Base-by-base conservation (phyloP, 2,888 invertebrate genomes). In the Stomorhina lunata region DNA sequence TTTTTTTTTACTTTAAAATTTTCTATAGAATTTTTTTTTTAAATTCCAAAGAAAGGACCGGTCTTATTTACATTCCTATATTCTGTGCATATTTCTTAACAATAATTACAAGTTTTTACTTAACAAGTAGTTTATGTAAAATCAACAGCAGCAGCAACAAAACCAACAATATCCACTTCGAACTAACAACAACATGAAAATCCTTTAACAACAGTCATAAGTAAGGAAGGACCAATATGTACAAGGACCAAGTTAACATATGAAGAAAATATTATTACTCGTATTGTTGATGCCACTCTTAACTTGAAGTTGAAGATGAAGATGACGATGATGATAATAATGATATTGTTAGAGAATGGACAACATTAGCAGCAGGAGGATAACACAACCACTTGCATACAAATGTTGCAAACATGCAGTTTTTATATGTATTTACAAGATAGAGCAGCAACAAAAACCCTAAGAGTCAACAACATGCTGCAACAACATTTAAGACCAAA, bases 41-140 rank as follows among this genome's bases (percentile, higher is more conserved):
- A n/a, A n/a, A n/a, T n/a, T n/a, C n/a, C n/a, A n/a, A n/a, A n/a
- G n/a, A n/a, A n/a, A n/a, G n/a, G n/a, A n/a, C n/a, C n/a, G n/a
- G n/a, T n/a, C n/a, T n/a, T n/a, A n/a, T n/a, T n/a, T n/a, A n/a
- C n/a, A n/a, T n/a, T n/a, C n/a, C n/a, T n/a, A n/a, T n/a, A n/a
- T n/a, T n/a, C n/a, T n/a, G n/a, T n/a, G n/a, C n/a, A n/a, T n/a
- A n/a, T 37, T 12, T 4, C 63, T 80, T 57, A 72, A 77, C 57
- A 72, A 80, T 77, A 80, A 80, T 80, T 83, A 72, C 80, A 75
- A 59, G 65, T 65, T 61, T 75, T 59, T 73, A 50, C 57, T 72
- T 68, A 78, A 78, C 77, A 73, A 83, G 66, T 66, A 75, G 22
- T 79, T 72, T 79, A 65, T 79, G 71, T 66, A 79, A 50, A 71